A percentile compares a stretch with the other conserved stretches of the same genome.
phyloP scores from a whole-genome alignment of 2,113 vertebrate genomes.

The Bostrychus sinensis region DNA sequence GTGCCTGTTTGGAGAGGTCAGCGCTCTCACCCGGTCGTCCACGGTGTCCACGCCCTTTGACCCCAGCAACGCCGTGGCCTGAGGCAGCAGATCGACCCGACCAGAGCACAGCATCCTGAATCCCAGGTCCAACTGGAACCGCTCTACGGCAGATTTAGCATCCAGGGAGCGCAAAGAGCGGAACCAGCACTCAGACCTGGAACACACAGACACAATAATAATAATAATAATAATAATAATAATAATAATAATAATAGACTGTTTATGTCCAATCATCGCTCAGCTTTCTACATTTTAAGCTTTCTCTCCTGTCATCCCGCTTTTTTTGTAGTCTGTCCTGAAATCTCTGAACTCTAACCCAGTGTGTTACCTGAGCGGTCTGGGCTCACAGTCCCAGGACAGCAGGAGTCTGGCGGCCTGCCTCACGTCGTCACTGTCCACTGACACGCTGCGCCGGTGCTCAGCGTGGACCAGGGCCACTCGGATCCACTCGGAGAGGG shows the following conservation, averaged over 20 bases:
- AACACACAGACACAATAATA: no score
- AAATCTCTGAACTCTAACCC: no score
- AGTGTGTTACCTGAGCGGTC: constrained; percentile 86
- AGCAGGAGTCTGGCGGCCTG: constrained; percentile 89
- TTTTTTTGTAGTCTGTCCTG: not conserved
- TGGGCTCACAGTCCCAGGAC: constrained; percentile 92
- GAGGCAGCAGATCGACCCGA: constrained; percentile 88
- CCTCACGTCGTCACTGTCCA: constrained; percentile 92
- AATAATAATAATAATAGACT: no score
- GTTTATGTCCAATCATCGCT: no score
- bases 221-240: no score
- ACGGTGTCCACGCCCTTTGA: constrained; percentile 85
- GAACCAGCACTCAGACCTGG: constrained; percentile 88
- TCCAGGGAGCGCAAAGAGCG: constrained; percentile 88
- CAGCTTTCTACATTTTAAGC: no score
- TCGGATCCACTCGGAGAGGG: constrained; percentile 95
- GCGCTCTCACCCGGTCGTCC: constrained; percentile 87
- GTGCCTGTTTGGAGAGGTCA: not conserved
- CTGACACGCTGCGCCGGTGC: constrained; percentile 89
- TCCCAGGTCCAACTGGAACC: constrained; percentile 89
- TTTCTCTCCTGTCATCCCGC: no score
- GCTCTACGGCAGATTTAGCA: constrained; percentile 84
- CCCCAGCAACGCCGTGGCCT: constrained; percentile 86
- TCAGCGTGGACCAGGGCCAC: constrained; percentile 91
- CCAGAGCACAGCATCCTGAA: constrained; percentile 94